Conservation (phyloP, 2,888 invertebrate genomes). For the Margaritifera margaritifera region DNA sequence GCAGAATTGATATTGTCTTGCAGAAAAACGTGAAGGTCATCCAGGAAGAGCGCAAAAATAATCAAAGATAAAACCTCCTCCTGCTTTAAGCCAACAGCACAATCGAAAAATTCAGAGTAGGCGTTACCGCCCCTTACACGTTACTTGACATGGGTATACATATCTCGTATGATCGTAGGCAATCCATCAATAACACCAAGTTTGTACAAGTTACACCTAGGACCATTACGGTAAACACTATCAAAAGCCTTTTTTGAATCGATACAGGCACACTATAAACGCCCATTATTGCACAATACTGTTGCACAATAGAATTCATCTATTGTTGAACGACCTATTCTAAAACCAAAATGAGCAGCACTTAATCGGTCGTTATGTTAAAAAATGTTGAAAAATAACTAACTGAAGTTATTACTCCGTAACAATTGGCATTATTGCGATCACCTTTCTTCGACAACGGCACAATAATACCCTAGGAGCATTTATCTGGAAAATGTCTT, state of each 20-base stretch:
- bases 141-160: slow-evolving; percentile 16
- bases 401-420: slow-evolving; percentile 7
- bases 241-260: slow-evolving; percentile 20
- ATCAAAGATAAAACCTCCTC: slow-evolving; percentile 15
- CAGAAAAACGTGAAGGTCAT: slow-evolving; percentile 17
- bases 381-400: slow-evolving; percentile 11
- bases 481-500: not conserved
- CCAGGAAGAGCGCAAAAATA: slow-evolving; percentile 17
- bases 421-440: not conserved
- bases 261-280: slow-evolving; percentile 13
- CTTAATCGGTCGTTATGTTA: slow-evolving; percentile 11
- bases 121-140: slow-evolving; percentile 10
- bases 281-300: slow-evolving; percentile 10
- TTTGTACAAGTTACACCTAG: slow-evolving; percentile 12
- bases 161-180: slow-evolving; percentile 7
- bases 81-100: slow-evolving; percentile 14
- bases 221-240: slow-evolving; percentile 15
- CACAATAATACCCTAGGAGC: not conserved
- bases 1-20: slow-evolving; percentile 6
- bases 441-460: not conserved
- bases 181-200: slow-evolving; percentile 13
- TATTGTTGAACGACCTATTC: slow-evolving; percentile 11
- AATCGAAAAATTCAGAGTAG: slow-evolving; percentile 14
- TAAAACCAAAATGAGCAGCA: slow-evolving; percentile 23
- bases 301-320: slow-evolving; percentile 12